Evolutionary conservation across 30 jellyfish, hydroid and myxozoan genomes (phyloP).

Genomic region (Pelagia noctiluca): DNA sequence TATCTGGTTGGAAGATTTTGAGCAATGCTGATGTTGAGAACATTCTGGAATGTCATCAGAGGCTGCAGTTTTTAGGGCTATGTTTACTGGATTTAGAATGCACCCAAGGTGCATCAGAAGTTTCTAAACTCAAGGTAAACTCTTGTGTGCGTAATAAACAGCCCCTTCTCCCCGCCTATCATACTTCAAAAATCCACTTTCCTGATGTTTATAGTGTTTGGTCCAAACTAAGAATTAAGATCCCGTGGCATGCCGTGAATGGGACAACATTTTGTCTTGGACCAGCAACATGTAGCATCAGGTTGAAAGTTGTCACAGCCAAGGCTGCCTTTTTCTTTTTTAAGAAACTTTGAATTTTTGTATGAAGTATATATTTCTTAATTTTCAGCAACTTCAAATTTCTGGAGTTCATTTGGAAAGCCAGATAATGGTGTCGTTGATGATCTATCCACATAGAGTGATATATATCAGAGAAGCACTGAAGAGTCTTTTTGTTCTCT

Average conservation of each 20-base stretch:
- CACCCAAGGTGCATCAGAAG: slow-evolving; percentile 51
- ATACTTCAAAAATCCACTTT: no score
- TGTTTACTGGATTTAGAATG: slow-evolving; percentile 73
- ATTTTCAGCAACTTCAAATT: slow-evolving; percentile 50
- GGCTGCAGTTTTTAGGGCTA: slow-evolving; percentile 74
- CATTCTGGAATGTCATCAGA: slow-evolving; percentile 65
- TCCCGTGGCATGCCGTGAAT: no score
- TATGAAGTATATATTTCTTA: neutral
- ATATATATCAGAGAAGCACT: slow-evolving; percentile 75
- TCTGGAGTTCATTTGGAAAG: slow-evolving; percentile 76
- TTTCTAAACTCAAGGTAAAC: slow-evolving; percentile 34
- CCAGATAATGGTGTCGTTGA: slow-evolving; percentile 73
- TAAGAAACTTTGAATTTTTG: neutral
- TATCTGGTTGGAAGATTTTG: slow-evolving; percentile 76
- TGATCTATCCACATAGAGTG: slow-evolving; percentile 60
- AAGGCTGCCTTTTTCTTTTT: no score
- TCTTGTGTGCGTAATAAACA: neutral
- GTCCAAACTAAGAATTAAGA: no score
- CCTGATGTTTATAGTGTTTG: no score
- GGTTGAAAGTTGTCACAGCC: no score
- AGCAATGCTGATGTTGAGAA: slow-evolving; percentile 49
- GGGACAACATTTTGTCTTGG: no score
- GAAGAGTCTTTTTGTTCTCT: slow-evolving; percentile 71
- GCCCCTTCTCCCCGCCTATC: no score
- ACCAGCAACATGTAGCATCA: no score